These are phyloP conservation scores for Gobiocypris rarus DNA, from an alignment of 2,113 vertebrate genomes.

Conservation along the genomic window DNA sequence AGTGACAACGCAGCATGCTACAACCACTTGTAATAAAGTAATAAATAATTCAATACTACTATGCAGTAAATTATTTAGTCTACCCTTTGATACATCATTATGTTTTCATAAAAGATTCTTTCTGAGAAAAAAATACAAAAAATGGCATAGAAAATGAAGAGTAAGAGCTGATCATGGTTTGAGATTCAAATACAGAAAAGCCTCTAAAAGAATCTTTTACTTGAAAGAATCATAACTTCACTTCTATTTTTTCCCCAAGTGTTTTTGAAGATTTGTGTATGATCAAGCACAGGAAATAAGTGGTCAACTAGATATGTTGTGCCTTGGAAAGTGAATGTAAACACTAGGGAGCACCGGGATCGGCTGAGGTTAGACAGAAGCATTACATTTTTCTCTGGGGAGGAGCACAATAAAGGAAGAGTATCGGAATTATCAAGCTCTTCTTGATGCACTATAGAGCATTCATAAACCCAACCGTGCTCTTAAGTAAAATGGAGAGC, in stretches of 20 bases:
- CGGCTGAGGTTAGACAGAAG: background rate
- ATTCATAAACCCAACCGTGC: background rate
- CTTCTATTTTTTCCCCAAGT: background rate
- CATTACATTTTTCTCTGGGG: conserved; percentile 20
- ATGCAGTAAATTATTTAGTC: conserved; percentile 5
- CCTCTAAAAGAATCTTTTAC: background rate
- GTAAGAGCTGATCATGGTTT: background rate
- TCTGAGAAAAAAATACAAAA: background rate
- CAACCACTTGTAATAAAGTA: background rate
- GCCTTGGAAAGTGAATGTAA: background rate
- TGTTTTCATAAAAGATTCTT: conserved; percentile 19
- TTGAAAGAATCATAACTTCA: background rate
- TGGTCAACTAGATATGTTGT: background rate
- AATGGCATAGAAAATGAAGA: background rate
- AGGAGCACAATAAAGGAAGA: background rate
- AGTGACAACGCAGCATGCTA: background rate
- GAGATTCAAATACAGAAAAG: background rate
- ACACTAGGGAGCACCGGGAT: background rate
- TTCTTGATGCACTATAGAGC: conserved; percentile 9
- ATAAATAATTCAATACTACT: conserved; percentile 28
- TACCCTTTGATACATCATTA: background rate
- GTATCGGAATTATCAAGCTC: background rate
- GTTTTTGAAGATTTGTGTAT: background rate
- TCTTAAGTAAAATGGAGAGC: conserved; percentile 27
- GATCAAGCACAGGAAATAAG: conserved; percentile 1